Evolutionary conservation across 2,113 vertebrate species (phyloP).

Genomic region (Melanerpes formicivorus): DNA sequence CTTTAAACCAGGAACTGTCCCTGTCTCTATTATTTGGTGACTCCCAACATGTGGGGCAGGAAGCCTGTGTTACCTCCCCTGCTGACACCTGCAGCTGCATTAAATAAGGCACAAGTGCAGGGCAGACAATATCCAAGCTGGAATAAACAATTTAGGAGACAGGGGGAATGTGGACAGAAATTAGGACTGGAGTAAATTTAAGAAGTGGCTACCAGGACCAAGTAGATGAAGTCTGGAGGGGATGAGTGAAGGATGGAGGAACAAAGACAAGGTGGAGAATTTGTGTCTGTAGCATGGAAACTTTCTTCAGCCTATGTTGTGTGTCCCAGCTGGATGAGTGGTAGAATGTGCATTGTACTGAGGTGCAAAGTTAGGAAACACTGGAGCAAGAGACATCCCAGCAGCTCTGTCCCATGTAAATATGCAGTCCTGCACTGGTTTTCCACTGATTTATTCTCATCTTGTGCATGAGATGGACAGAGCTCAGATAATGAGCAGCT

Average conservation of each 20-base stretch:
- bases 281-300: background rate
- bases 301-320: background rate
- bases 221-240: background rate
- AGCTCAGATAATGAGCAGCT: background rate
- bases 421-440: background rate
- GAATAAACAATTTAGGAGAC: background rate
- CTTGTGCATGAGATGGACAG: background rate
- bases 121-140: background rate
- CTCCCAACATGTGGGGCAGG: background rate
- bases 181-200: background rate
- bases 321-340: background rate
- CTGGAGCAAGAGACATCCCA: background rate
- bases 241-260: background rate
- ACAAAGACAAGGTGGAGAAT: background rate
- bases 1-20: background rate
- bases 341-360: background rate
- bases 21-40: background rate
- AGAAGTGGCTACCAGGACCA: background rate
- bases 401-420: background rate
- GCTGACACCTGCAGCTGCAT: fast-evolving
- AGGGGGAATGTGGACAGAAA: too few species aligned
- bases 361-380: background rate
- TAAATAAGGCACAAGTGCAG: background rate
- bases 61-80: background rate
- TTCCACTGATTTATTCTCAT: background rate